Percentiles rank a stretch among this genome's conserved stretches.
phyloP scores from a whole-genome alignment of 2,113 vertebrate genomes.

The Mustelus asterias region DNA sequence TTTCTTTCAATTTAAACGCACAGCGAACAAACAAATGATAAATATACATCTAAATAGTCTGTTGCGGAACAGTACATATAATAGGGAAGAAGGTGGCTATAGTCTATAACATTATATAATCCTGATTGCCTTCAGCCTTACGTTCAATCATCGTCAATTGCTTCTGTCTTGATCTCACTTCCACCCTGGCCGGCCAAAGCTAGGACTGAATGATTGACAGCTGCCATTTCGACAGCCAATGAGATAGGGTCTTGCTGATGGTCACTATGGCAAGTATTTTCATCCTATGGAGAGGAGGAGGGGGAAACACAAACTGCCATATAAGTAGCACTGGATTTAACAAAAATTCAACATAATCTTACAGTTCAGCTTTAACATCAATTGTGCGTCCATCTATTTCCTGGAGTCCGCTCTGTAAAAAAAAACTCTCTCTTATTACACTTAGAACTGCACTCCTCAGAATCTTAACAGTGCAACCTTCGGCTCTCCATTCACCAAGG shows the following conservation, averaged over 20 bases:
- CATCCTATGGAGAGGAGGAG: conserved; percentile 52
- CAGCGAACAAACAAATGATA: conserved; percentile 37
- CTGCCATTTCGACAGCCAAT: conserved; percentile 48
- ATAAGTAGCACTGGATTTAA: conserved; percentile 36
- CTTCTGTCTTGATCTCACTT: conserved; percentile 59
- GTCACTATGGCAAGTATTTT: conserved; percentile 56
- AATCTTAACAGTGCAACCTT: neutral
- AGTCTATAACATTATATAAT: conserved; percentile 36
- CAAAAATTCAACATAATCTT: neutral
- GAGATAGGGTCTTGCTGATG: conserved; percentile 53
- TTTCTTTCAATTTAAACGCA: conserved; percentile 32
- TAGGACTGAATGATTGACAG: conserved; percentile 52
- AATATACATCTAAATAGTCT: conserved; percentile 37
- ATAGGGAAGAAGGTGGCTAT: conserved; percentile 38
- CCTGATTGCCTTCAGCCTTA: conserved; percentile 37
- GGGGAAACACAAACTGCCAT: conserved; percentile 31
- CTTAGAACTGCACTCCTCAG: neutral
- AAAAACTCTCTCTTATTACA: neutral
- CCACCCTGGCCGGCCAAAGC: conserved; percentile 56
- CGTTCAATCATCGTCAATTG: conserved; percentile 62
- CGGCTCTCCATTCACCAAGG: neutral
- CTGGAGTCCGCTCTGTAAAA: neutral
- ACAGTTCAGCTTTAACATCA: neutral
- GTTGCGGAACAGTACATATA: conserved; percentile 41
- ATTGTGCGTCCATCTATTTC: neutral